A percentile compares a stretch with the other conserved stretches of the same genome.
Conservation (phyloP, 2,797 vertebrate species). For the Gallinago stenura region DNA sequence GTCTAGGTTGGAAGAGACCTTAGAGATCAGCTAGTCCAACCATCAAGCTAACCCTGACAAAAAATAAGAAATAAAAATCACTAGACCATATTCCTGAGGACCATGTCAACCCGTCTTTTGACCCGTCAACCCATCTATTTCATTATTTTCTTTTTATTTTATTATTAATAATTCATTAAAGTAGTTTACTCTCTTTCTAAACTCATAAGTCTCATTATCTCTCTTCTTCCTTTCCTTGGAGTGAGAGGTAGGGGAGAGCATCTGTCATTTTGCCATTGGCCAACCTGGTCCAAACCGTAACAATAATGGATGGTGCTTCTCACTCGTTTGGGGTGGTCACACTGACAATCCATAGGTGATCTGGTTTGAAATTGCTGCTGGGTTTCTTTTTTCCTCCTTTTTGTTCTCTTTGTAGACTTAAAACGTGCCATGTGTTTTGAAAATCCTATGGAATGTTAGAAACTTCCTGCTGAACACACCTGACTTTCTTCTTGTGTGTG, state of each 20-base stretch:
- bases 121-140: neutral
- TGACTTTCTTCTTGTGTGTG: neutral
- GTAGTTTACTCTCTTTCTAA: too few relatives aligned
- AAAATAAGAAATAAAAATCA: neutral
- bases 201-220: too few relatives aligned
- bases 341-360: neutral
- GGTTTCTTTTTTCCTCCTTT: neutral
- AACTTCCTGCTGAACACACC: neutral
- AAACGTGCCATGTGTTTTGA: neutral
- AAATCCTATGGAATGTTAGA: neutral
- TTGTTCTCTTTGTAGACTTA: neutral
- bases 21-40: too few relatives aligned
- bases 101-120: too few relatives aligned
- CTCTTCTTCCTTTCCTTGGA: too few relatives aligned
- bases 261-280: too few relatives aligned
- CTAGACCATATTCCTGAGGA: neutral
- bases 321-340: neutral
- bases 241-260: too few relatives aligned
- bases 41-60: too few relatives aligned
- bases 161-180: too few relatives aligned
- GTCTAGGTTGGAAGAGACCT: too few relatives aligned
- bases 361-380: neutral
- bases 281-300: too few relatives aligned
- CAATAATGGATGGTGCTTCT: neutral
- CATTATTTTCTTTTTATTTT: too few relatives aligned